Evolutionary conservation across 2,113 vertebrate species (phyloP), one percentile per base, ranked within the genome.

Genomic region (Hirundichthys speculiger): DNA sequence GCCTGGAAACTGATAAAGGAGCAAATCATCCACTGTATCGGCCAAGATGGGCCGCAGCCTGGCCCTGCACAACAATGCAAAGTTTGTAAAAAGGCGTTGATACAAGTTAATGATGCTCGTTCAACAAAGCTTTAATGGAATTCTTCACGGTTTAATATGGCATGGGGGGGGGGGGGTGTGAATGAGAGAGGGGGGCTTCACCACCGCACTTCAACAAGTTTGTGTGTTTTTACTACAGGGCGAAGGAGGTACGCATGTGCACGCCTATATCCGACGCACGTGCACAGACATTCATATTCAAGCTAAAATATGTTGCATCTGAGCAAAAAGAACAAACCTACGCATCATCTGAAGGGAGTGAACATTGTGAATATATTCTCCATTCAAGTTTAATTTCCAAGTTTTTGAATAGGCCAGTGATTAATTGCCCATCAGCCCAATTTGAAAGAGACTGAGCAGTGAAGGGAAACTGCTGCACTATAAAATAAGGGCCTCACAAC

Each of bases 1-100:
- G 96, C 96, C 94, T 97, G 94, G 98, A 96, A 94, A 98, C 97
- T 93, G 94, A 95, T 95, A 97, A 96, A 94, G 95, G 94, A 86
- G 92, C 93, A 95, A 95, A 96, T 96, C 94, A 94, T 92, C 84
- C 92, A 94, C 94, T 97, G 94, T 96, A 96, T 96, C 90, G 94
- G 95, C 93, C 94, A 95, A 96, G 95, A 96, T 96, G 95, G 95
- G 93, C 93, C 91, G 94, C 93, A 95, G 94, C 94, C 96, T 93
- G 95, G 93, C 94, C 93, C 93, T 74, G 79, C 67, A 92, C 94
- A 92, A 97, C 96, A 98, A 98, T 96, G 94, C 93, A 90, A 94
- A 94, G 95, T 86, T 94, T 94, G 91, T 92, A 94, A 94, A 95
- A 96, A 95, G 94, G 94, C 93, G 94, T 95, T 95, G 94, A 96